These are phyloP conservation scores for Muscicapa striata DNA, from an alignment of 2,797 vertebrate species.

Conservation along the genomic window DNA sequence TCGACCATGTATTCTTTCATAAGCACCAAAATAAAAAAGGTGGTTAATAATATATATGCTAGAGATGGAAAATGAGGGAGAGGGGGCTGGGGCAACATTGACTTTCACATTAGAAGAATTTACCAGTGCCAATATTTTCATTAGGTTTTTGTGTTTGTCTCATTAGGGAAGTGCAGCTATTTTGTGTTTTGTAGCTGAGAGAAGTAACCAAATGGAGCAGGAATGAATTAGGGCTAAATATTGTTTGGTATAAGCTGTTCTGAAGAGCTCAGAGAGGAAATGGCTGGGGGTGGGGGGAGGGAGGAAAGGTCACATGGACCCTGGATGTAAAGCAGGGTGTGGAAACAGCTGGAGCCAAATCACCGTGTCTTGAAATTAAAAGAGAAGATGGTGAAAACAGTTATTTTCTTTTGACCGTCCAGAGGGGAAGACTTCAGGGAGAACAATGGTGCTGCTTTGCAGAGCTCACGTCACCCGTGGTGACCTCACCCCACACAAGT, in stretches of 20 bases:
- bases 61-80: conserved; percentile 68
- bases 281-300: conserved; percentile 26
- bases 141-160: conserved; percentile 65
- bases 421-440: conserved; percentile 32
- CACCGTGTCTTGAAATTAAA: conserved; percentile 65
- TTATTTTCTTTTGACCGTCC: conserved; percentile 38
- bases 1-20: conserved; percentile 67
- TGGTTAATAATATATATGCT: conserved; percentile 71
- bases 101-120: conserved; percentile 56
- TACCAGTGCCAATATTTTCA: conserved; percentile 49
- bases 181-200: conserved; percentile 54
- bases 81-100: conserved; percentile 26
- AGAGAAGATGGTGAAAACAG: conserved; percentile 58
- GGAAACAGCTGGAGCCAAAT: conserved; percentile 59
- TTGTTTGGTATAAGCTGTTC: conserved; percentile 46
- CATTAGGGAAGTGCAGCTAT: conserved; percentile 46
- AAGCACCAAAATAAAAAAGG: conserved; percentile 67
- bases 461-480: not conserved
- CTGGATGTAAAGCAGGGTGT: conserved; percentile 54
- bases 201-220: conserved; percentile 50
- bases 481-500: conserved; percentile 50
- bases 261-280: conserved; percentile 62
- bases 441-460: conserved; percentile 46
- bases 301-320: conserved; percentile 52
- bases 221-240: conserved; percentile 65